phyloP scores from a whole-genome alignment of 2,888 invertebrate species.

The Leucophora obtusa region DNA sequence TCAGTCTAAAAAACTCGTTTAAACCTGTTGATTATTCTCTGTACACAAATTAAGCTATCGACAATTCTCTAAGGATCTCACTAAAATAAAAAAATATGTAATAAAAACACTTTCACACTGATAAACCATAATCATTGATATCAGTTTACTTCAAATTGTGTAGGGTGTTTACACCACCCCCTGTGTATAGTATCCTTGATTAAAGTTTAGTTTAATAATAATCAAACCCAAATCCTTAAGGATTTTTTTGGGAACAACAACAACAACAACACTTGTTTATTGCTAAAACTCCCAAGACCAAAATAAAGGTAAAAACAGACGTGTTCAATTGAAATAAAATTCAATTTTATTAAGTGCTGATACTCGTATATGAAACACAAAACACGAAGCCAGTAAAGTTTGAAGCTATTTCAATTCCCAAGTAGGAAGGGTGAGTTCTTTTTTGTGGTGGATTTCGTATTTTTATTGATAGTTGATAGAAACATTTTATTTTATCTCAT shows the following conservation, averaged over 20 bases:
- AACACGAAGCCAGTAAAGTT: not conserved
- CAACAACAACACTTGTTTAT: conserved; percentile 56
- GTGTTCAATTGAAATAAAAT: conserved; percentile 73
- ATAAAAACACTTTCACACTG: conserved; percentile 75
- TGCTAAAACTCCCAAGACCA: conserved; percentile 24
- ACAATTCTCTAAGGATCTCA: conserved; percentile 50
- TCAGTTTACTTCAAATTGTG: conserved; percentile 49
- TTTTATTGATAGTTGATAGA: conserved; percentile 62
- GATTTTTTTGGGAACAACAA: conserved; percentile 42
- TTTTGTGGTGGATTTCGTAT: conserved; percentile 1
- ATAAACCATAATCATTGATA: conserved; percentile 69
- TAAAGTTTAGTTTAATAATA: conserved; percentile 13
- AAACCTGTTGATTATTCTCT: not conserved
- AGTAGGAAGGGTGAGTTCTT: conserved; percentile 31
- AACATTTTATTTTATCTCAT: conserved; percentile 59
- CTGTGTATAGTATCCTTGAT: conserved; percentile 26
- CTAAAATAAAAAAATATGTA: conserved; percentile 65
- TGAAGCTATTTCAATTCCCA: not conserved
- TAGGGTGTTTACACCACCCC: conserved; percentile 8
- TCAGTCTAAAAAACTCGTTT: not conserved
- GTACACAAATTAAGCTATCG: conserved; percentile 7
- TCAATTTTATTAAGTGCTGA: conserved; percentile 77
- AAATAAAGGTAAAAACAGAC: conserved; percentile 59
- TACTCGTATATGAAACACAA: not conserved
- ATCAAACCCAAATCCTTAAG: conserved; percentile 49